Base-by-base conservation (phyloP, 2,888 invertebrate species). In the Spilarctia lutea region DNA sequence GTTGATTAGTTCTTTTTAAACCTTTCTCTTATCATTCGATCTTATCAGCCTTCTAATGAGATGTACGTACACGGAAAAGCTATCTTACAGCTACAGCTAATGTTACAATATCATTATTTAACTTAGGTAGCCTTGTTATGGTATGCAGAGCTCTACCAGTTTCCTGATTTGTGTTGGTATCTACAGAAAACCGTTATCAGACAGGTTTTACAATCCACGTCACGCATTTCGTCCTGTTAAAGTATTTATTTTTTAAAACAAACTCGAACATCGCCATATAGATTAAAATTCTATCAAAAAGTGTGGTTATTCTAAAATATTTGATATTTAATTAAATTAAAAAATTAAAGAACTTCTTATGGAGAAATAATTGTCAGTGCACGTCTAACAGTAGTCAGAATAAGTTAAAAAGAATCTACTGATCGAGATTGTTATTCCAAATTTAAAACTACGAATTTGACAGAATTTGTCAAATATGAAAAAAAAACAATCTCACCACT, bases 141-240 rank as follows among this genome's bases (percentile, higher is more conserved):
- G 66, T 71, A 70, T 74, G 66, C 60, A 60, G 10, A 63, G 35
- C 30, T 65, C 18, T 27, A 74, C 66, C 69, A 80, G 81, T 82
- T 76, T 73, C 71, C 71, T 78, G 81, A 67, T 74, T 18, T n/a
- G 42, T 45, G 42, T 35, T 16, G 20, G 60, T 60, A 45, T 35
- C 27, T 48, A 71, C 65, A 8, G 24, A 33, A 48, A 16, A 71
- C 45, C 63, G 71, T 65, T 71, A 65, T 71, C 60, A 60, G 24
- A 63, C 69, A 70, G 39, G 56, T 70, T 70, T 60, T 33, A 35
- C 16, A 1, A 18, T 3, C 35, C 18, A 3, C 68, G 24, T 6
- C 10, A 52, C 8, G 8, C 18, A 52, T 52, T 35, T 52, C 27
- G 52, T 56, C 24, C 39, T 69, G n/a, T 27, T 69, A 18, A 1